A percentile compares a stretch with the other conserved stretches of the same genome.
phyloP scores from a whole-genome alignment of 2,797 vertebrate species.

The Bucorvus abyssinicus region DNA sequence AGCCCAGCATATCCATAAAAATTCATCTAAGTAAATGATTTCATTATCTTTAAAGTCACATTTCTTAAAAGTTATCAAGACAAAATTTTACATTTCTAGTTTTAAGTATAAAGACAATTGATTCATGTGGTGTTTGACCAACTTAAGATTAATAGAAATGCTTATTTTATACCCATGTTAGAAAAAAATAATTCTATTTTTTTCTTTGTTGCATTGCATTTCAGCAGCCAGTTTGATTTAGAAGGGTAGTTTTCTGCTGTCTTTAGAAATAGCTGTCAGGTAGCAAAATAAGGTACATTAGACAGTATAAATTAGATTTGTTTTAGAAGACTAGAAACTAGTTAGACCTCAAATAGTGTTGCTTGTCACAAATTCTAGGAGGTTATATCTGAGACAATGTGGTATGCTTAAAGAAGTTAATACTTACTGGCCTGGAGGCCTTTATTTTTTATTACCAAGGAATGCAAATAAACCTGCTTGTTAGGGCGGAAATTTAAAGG shows the following conservation, averaged over 20 bases:
- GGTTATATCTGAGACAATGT: background rate
- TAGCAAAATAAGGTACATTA: background rate
- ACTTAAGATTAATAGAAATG: background rate
- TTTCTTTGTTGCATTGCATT: background rate
- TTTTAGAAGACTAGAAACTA: constrained; percentile 2
- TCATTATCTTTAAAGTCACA: background rate
- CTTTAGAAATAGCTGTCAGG: constrained; percentile 4
- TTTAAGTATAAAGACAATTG: background rate
- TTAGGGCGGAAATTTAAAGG: constrained; percentile 56
- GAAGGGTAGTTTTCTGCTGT: background rate
- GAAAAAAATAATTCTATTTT: background rate
- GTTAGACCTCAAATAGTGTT: background rate
- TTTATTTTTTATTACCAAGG: constrained; percentile 37
- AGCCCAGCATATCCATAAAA: background rate
- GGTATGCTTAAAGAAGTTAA: constrained; percentile 21
- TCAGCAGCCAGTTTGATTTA: background rate
- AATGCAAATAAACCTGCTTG: constrained; percentile 52
- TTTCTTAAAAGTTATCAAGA: background rate
- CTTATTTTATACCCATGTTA: background rate
- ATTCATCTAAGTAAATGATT: background rate
- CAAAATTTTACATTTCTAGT: background rate
- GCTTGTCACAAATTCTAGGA: background rate
- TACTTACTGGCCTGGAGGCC: background rate
- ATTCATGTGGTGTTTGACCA: background rate
- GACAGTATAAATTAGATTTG: background rate